Conservation (phyloP, 2,113 vertebrate genomes). For the Mungos mungo region DNA sequence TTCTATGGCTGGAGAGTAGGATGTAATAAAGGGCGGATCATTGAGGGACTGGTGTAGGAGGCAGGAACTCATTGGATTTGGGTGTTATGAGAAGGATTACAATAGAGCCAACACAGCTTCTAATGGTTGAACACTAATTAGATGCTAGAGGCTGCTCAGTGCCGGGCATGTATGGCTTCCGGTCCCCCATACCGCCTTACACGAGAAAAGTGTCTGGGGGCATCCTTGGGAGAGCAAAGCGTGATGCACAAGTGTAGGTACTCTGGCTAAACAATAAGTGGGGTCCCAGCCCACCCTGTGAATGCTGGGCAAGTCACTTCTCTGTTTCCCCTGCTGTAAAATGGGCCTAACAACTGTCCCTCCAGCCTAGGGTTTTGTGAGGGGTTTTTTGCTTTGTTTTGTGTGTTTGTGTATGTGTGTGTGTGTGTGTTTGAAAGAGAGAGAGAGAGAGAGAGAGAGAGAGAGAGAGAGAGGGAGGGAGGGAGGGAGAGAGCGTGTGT, state of each 20-base stretch:
- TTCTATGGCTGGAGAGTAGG: background rate
- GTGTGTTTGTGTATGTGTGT: too few relatives aligned
- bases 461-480: too few relatives aligned
- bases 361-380: background rate
- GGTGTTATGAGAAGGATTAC: background rate
- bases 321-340: background rate
- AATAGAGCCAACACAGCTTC: background rate
- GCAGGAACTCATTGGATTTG: background rate
- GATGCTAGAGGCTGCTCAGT: too few relatives aligned
- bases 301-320: background rate
- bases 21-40: background rate
- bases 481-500: too few relatives aligned
- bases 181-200: background rate
- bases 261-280: background rate
- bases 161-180: too few relatives aligned
- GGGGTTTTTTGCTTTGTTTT: too few relatives aligned
- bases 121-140: background rate
- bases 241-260: background rate
- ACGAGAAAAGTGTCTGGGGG: background rate
- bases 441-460: too few relatives aligned
- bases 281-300: rapidly evolving
- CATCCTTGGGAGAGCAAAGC: background rate
- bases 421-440: too few relatives aligned
- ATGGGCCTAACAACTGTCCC: too few relatives aligned
- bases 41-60: background rate